phyloP scores from a whole-genome alignment of 2,888 invertebrate species.

The Trachelus troglodyta region DNA sequence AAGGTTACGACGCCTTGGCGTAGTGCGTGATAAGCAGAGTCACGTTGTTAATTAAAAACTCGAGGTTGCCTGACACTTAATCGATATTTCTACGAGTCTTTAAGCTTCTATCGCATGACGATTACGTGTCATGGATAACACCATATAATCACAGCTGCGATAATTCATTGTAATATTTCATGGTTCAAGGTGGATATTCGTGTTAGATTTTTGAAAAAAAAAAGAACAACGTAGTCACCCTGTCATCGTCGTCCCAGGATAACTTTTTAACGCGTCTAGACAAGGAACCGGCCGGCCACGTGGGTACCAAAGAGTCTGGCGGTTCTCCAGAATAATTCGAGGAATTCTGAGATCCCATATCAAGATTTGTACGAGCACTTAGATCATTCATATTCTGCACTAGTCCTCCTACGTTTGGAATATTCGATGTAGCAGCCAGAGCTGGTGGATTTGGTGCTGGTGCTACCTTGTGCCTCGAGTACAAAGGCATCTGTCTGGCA shows the following conservation, averaged over 20 bases:
- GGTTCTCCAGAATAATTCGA: constrained; percentile 60
- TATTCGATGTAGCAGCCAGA: constrained; percentile 59
- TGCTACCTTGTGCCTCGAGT: constrained; percentile 56
- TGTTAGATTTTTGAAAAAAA: neutral
- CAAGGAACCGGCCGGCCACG: constrained; percentile 78
- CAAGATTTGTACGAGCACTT: constrained; percentile 54
- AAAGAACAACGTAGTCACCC: neutral
- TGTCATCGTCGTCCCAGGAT: constrained; percentile 77
- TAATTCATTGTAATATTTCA: neutral
- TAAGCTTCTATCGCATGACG: neutral
- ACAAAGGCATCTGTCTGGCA: constrained; percentile 50
- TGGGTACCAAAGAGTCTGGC: constrained; percentile 59
- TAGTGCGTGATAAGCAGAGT: neutral
- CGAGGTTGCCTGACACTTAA: neutral
- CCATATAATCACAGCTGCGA: neutral
- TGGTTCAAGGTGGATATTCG: neutral
- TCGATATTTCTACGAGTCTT: neutral
- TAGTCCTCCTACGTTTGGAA: constrained; percentile 59
- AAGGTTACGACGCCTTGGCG: neutral
- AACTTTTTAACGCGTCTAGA: constrained; percentile 81
- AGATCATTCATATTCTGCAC: constrained; percentile 63
- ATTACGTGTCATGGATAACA: neutral
- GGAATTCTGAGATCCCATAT: constrained; percentile 53
- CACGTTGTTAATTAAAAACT: neutral
- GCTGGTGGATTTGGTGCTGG: constrained; percentile 56